Evolutionary conservation across 2,888 invertebrate species (phyloP), one percentile per base, ranked within the genome.

Genomic region (Metallyticus violacea): DNA sequence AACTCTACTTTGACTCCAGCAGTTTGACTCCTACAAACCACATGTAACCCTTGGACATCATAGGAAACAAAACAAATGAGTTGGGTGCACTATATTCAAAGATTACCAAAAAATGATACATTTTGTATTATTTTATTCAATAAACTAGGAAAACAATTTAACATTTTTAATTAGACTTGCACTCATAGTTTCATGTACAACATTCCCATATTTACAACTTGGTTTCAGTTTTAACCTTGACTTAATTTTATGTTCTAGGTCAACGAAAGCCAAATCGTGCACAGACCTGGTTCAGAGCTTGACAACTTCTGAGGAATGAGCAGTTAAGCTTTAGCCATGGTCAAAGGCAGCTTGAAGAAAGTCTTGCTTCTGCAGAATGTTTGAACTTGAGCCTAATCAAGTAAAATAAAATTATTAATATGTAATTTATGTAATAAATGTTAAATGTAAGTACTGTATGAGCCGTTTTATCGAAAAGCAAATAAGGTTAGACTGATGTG

Each of bases 251-350:
- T 89, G 89, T 94, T 94, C 89, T 93, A 95, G 95, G 91, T 93
- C 94, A 88, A 93, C 93, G 91, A 95, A 95, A 93, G 95, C 95
- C 79, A 95, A 95, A 92, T 96, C 96, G 88, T 96, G 95, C 91
- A 95, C 95, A 90, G 95, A 95, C 92, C 93, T 96, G 89, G 92
- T 95, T 78, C 94, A 95, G 26, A 86, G 86, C n/a, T 40, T 26
- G 2, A 85, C 26, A 22, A 40, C 85, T 40, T 86, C 88, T 77
- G 86, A 86, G 77, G 81, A 62, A 87, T 81, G 82, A 27, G 78
- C 78, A 15, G 1, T 26, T 62, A 3, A 62, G 4, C 15, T 22
- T 15, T 3, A 15, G 40, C 15, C 15, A 62, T 62, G 40, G 40
- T 22, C 22, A 22, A 22, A 62, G 40, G 40, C 40, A 62, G 40